Evolutionary conservation across 2,888 invertebrate genomes (phyloP), one percentile per base, ranked within the genome.

Genomic region (Tricholauxania praeusta): DNA sequence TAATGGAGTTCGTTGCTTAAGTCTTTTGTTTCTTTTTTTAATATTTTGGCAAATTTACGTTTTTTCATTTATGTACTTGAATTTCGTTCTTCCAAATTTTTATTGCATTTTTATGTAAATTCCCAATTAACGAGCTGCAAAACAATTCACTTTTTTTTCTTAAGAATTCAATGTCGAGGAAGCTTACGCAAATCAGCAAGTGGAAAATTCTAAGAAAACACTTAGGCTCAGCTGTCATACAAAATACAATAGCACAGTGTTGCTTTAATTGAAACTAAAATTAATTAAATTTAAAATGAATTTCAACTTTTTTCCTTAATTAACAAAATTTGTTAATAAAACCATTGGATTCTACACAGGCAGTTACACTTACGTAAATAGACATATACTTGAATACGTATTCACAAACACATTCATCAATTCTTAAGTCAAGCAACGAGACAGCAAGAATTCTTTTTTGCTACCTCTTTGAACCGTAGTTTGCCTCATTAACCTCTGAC

Each of bases 401-500:
- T 12, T 19, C 57, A 57, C 22, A 52, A 12, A 51, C 52, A 52
- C 3, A 39, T 55, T 55, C 28, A 59, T n/a, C 10, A 57, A 68
- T 22, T 32, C 22, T 47, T 51, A 7, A 55, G 49, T 0, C 39
- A 10, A 39, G 8, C 39, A 39, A 10, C 39, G 39, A 39, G 39
- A 39, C 39, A 39, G 39, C 39, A 39, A 39, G 10, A 39, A 1
- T 57, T 52, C 52, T 66, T 49, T 48, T 57, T 57, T 19, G 71
- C 17, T 48, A 48, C 49, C n/a, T 51, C 47, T 60, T 55, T 55
- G 55, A 3, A 52, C 68, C 62, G 52, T 68, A 74, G 78, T 77
- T 78, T 79, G 80, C 79, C 77, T 81, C 81, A 80, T 81, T 81
- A 80, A 81, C 79, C 77, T 76, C 77, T 72, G 76, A 74, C 77